These are phyloP conservation scores for Ficedula albicollis DNA, from an alignment of 2,797 vertebrate genomes.

Conservation along the genomic window DNA sequence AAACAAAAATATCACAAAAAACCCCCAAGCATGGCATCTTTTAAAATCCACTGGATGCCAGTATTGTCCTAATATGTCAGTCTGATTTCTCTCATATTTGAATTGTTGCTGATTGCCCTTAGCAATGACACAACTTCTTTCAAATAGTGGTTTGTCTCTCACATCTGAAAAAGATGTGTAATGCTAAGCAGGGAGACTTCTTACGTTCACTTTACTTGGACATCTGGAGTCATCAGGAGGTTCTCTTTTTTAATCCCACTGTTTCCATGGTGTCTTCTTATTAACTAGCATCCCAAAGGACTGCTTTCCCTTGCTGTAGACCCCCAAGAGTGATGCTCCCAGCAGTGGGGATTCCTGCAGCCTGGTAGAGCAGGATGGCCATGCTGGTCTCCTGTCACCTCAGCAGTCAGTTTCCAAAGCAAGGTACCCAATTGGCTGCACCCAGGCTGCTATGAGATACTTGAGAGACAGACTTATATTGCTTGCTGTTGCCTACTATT, in stretches of 20 bases:
- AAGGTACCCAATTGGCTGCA: neutral
- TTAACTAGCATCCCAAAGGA: neutral
- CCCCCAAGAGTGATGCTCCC: fast-evolving
- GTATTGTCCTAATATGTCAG: neutral
- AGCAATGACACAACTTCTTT: neutral
- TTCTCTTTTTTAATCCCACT: neutral
- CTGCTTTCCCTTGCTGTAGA: neutral
- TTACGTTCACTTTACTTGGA: neutral
- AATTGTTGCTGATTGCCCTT: neutral
- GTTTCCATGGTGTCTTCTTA: neutral
- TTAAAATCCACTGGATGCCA: neutral
- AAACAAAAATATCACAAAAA: neutral
- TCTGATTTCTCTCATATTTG: neutral
- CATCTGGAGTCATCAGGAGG: neutral
- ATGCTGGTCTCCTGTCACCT: neutral
- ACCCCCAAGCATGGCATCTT: neutral
- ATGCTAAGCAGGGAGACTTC: neutral
- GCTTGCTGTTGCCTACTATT: neutral
- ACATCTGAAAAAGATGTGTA: neutral
- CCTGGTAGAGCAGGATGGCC: neutral
- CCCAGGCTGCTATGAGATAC: neutral
- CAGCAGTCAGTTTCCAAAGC: neutral
- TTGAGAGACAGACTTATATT: neutral
- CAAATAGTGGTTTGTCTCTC: neutral
- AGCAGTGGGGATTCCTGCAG: neutral